Base-by-base conservation (phyloP, 2,113 vertebrate species). In the Taurulus bubalis region DNA sequence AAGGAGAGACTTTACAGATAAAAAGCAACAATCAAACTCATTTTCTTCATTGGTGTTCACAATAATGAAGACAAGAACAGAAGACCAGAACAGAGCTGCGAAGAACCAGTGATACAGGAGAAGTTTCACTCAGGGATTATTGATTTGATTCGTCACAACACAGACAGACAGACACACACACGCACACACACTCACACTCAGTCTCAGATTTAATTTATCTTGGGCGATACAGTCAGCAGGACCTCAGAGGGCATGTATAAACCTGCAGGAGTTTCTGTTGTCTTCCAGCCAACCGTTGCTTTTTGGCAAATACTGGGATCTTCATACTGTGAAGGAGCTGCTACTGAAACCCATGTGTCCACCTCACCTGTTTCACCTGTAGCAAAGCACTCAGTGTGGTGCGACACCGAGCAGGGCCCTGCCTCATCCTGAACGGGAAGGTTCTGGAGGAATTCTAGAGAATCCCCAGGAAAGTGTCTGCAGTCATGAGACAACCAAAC, bases 241-340 rank as follows among this genome's bases (percentile, higher is more conserved):
- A 71, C 82, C 80, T 84, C 53, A 20, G 68, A 59, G 62, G 90
- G 79, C 94, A 93, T 90, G 95, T 93, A 84, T 47, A 20, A 90
- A 93, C 95, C 89, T 89, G 95, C 83, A 77, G 30, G 10, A 90
- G 95, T 96, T 95, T 96, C 95, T 94, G 93, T 95, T 96, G 95
- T 93, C 86, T 89, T 82, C 36, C 80, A 71, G 90, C 93, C 95
- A 95, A 94, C 87, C 71, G 83, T 91, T 87, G 79, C 67, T 75
- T 69, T 73, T 75, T 79, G 66, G 22, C 18, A 56, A 90, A 92
- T 80, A 80, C 67, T 8, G 58, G n/a, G 14, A 72, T 76, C 75
- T 66, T 82, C 77, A 56, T 62, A n/a, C 36, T 71, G 63, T 56
- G 36, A 75, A 64, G 47, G n/a, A 80, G 40, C 82, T 55, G 71